Evolutionary conservation across 2,797 vertebrate species (phyloP), one percentile per base, ranked within the genome.

Genomic region (Macropus fuliginosus): DNA sequence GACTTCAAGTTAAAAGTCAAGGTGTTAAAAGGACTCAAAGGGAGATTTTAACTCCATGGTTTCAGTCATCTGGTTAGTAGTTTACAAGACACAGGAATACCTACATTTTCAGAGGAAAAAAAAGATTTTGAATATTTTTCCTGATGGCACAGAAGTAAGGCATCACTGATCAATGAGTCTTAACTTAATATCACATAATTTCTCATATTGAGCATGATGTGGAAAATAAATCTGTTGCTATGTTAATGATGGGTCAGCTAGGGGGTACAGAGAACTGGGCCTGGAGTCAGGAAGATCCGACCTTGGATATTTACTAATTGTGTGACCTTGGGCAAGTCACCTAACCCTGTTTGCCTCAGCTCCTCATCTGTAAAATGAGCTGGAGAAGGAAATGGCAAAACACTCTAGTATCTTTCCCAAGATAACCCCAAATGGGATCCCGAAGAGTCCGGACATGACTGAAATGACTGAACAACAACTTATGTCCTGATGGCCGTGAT

Each of bases 1-100:
- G 81, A 87, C 94, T 95, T 92, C 92, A 97, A 97, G 94, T 56
- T 96, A 93, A 97, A 96, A 95, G 62, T 92, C 90, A 95, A 90
- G 87, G 81, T 95, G 90, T 56, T 96, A 93, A 96, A 94, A 92
- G 54, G 40, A 74, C 91, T 34, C 74, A 24, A 54, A 50, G 55
- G 90, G 81, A 94, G 52, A 55, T 66, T 74, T 97, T 91, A 90
- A 56, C 90, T 96, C 59, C 87, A 46, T 16, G n/a, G 1, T 13
- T 40, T 89, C 34, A 66, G n/a, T 31, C 54, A 34, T 46, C 46
- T 66, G 6, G 13, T 0, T 56, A 54, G 14, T 18, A 52, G 52
- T 91, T 55, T 55, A 34, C 0, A 29, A 46, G 50, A 91, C 93
- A 91, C 0, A 4, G 24, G 90, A 90, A 50, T 9, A 16, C 21